phyloP scores from a whole-genome alignment of 1,140 invertebrate genomes.

The Sycophila sp. region DNA sequence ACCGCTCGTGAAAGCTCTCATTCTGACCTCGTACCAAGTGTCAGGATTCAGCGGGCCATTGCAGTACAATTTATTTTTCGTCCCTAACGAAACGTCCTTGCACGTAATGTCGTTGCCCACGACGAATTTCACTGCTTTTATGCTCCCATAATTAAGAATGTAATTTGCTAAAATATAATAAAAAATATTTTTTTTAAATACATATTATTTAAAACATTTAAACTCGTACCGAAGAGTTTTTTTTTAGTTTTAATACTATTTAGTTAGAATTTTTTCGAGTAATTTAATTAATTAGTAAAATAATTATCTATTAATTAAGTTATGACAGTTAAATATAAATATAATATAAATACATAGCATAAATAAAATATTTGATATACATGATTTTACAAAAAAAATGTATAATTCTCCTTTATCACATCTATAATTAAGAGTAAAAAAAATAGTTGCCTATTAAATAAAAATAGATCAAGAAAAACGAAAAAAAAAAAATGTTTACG shows the following conservation, averaged over 20 bases:
- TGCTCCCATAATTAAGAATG: conserved; percentile 47
- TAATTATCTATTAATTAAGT: too few species aligned
- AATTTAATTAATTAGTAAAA: too few species aligned
- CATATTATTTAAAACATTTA: too few species aligned
- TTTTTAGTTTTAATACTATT: too few species aligned
- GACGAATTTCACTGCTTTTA: conserved; percentile 50
- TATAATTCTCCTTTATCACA: too few species aligned
- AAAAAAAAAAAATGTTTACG: conserved; percentile 32
- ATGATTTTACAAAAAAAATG: neutral
- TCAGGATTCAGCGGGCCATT: conserved; percentile 64
- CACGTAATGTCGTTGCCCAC: conserved; percentile 51
- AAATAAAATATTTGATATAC: neutral
- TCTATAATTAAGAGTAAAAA: too few species aligned
- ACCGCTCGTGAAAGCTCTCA: conserved; percentile 63
- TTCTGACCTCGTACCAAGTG: conserved; percentile 64
- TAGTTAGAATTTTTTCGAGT: too few species aligned
- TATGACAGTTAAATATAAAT: conserved; percentile 51
- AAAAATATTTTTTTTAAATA: neutral
- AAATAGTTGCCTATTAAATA: too few species aligned
- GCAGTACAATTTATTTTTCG: conserved; percentile 53
- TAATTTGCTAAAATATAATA: conserved; percentile 35
- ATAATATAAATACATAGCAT: conserved; percentile 33
- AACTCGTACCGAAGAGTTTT: too few species aligned
- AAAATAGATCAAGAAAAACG: neutral
- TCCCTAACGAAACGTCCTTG: conserved; percentile 44